A percentile compares a stretch with the other conserved stretches of the same genome.
Conservation (phyloP, 1,140 invertebrate genomes). For the Homalodisca vitripennis region DNA sequence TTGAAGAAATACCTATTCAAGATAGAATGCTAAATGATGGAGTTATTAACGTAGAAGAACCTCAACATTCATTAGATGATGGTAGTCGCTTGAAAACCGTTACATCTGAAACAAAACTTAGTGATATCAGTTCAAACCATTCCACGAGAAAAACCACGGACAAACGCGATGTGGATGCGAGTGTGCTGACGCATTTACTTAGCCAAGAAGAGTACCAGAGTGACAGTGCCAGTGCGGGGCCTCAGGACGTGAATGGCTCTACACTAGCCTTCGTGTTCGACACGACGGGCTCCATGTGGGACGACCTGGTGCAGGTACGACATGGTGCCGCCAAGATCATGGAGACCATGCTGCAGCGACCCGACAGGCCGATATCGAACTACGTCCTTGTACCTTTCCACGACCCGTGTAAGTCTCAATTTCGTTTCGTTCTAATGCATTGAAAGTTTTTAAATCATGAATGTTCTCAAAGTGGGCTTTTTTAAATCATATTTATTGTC, state of each 20-base stretch:
- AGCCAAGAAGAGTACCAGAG: conserved; percentile 12
- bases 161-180: neutral
- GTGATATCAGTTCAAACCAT: neutral
- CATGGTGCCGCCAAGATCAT: conserved; percentile 66
- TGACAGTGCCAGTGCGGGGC: neutral
- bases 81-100: neutral
- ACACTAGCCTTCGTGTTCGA: conserved; percentile 74
- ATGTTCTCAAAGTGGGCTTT: no score
- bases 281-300: conserved; percentile 72
- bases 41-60: neutral
- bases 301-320: conserved; percentile 64
- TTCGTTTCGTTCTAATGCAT: no score
- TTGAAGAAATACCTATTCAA: no score
- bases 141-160: neutral
- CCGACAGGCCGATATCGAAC: conserved; percentile 64
- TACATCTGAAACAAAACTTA: neutral
- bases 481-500: no score
- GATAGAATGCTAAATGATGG: neutral
- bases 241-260: conserved; percentile 25
- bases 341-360: conserved; percentile 57
- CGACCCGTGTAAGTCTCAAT: conserved; percentile 64
- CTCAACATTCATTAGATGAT: neutral
- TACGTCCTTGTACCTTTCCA: conserved; percentile 76
- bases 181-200: neutral
- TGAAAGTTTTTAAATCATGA: no score